Evolutionary conservation across 2,797 vertebrate species (phyloP).

Genomic region (Moxostoma hubbsi): DNA sequence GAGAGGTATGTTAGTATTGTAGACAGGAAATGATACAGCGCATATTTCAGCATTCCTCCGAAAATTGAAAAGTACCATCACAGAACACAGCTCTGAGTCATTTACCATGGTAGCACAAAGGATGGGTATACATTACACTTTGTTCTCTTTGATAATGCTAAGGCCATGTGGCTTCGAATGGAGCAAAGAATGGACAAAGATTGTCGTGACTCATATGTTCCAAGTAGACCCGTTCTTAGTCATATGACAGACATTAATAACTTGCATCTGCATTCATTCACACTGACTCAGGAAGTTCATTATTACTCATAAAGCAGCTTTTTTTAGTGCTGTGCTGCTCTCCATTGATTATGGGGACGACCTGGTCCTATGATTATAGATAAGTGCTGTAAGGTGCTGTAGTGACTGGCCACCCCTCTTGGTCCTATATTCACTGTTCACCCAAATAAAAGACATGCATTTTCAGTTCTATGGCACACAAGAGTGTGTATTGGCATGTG

Average conservation of each 20-base stretch:
- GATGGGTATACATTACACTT: slow-evolving; percentile 48
- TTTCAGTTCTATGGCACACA: slow-evolving; percentile 69
- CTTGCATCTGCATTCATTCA: slow-evolving; percentile 47
- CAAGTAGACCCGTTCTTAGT: slow-evolving; percentile 8
- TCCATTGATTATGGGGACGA: slow-evolving; percentile 44
- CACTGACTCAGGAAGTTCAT: slow-evolving; percentile 35
- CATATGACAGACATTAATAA: neutral
- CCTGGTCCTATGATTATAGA: slow-evolving; percentile 50
- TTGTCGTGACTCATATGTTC: slow-evolving; percentile 62
- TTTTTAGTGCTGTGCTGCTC: slow-evolving; percentile 31
- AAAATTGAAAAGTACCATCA: slow-evolving; percentile 52
- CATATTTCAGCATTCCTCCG: slow-evolving; percentile 14
- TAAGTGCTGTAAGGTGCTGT: slow-evolving; percentile 62
- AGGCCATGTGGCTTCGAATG: slow-evolving; percentile 40
- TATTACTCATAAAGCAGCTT: slow-evolving; percentile 46
- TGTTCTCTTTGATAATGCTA: slow-evolving; percentile 49
- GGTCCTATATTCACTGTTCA: slow-evolving; percentile 25
- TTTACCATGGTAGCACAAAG: slow-evolving; percentile 50
- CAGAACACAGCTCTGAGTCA: slow-evolving; percentile 53
- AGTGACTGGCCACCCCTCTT: slow-evolving; percentile 29
- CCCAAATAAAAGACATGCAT: slow-evolving; percentile 17
- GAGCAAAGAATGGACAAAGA: slow-evolving; percentile 54
- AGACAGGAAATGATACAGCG: slow-evolving; percentile 24
- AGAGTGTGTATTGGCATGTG: slow-evolving; percentile 39
- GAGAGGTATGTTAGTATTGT: slow-evolving; percentile 4